Evolutionary conservation across 2,888 invertebrate genomes (phyloP).

Genomic region (Dryobota labecula): DNA sequence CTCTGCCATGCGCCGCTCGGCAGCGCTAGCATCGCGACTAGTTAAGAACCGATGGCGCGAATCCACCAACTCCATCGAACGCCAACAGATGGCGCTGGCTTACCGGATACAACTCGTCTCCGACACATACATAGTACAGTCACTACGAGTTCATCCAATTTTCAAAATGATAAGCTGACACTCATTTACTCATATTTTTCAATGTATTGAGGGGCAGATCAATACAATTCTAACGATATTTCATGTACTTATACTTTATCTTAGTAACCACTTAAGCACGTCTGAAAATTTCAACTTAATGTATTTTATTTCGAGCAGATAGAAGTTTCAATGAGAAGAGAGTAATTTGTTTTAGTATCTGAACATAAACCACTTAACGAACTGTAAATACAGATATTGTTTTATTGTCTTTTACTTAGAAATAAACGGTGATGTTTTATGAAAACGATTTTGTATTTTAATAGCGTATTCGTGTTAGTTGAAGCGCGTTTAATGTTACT

Average conservation of each 20-base stretch:
- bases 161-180: not conserved
- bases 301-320: conserved; percentile 29
- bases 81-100: too few relatives aligned
- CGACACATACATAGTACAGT: too few relatives aligned
- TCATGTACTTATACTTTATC: conserved; percentile 7
- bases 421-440: conserved; percentile 24
- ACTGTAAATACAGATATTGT: conserved; percentile 54
- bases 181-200: not conserved
- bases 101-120: too few relatives aligned
- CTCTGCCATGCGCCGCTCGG: too few relatives aligned
- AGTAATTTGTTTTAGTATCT: conserved; percentile 43
- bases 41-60: too few relatives aligned
- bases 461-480: conserved; percentile 24
- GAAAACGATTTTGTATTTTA: conserved; percentile 26
- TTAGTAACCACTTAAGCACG: conserved; percentile 18
- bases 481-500: conserved; percentile 24
- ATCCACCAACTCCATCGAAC: too few relatives aligned
- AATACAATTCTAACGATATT: not conserved
- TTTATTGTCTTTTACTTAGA: conserved; percentile 38
- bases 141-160: too few relatives aligned
- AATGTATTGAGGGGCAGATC: not conserved
- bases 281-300: conserved; percentile 11
- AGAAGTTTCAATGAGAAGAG: conserved; percentile 29
- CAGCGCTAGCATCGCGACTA: too few relatives aligned
- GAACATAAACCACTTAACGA: conserved; percentile 44